phyloP scores from a whole-genome alignment of 2,797 vertebrate genomes.

The Anas capensis region DNA sequence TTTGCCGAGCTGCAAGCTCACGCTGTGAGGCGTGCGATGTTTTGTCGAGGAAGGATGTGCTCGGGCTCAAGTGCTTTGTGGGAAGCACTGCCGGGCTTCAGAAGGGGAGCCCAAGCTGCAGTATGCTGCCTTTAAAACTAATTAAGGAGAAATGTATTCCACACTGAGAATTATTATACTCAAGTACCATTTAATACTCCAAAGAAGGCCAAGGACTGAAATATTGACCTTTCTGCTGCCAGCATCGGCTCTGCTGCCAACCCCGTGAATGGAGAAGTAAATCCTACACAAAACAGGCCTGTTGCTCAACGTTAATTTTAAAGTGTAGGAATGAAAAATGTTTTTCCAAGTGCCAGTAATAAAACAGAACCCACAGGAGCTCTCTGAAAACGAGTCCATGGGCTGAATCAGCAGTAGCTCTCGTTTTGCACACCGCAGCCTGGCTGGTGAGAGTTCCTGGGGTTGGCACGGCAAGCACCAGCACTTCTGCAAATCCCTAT shows the following conservation, averaged over 20 bases:
- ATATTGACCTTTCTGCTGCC: background rate
- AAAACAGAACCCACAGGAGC: background rate
- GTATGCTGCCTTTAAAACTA: background rate
- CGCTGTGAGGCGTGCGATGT: rapidly evolving
- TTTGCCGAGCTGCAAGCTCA: constrained; percentile 39
- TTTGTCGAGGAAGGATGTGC: background rate
- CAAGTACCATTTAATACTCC: background rate
- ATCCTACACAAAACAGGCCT: background rate
- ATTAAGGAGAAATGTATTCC: background rate
- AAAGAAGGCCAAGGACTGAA: background rate
- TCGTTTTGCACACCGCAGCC: background rate
- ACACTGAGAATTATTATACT: background rate
- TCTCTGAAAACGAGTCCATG: background rate
- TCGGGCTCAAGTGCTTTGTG: background rate
- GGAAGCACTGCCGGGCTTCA: background rate
- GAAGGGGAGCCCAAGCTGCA: background rate
- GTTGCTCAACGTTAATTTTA: background rate
- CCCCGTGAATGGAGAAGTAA: background rate
- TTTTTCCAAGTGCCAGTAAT: background rate
- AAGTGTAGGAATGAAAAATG: background rate
- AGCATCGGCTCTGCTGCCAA: background rate
- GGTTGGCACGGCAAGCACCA: background rate
- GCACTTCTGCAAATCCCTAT: background rate
- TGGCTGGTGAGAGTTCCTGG: background rate
- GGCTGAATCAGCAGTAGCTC: background rate